These are phyloP conservation scores for Eristalinus sepulchralis DNA, from an alignment of 2,888 invertebrate species.

Conservation along the genomic window DNA sequence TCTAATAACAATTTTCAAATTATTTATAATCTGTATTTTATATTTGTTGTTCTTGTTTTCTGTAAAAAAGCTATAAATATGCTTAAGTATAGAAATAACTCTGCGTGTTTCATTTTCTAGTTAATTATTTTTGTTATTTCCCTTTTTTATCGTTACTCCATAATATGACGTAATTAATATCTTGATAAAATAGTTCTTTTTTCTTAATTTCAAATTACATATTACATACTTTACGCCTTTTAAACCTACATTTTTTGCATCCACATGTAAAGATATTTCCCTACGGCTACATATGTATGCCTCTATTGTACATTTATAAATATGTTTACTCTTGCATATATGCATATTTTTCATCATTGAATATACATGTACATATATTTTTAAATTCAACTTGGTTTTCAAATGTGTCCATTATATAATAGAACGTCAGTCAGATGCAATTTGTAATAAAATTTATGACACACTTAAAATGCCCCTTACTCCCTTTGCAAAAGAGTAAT, in stretches of 20 bases:
- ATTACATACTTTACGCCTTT: constrained; percentile 7
- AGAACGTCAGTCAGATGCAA: constrained; percentile 62
- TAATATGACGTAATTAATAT: not conserved
- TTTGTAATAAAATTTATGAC: constrained; percentile 14
- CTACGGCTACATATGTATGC: not conserved
- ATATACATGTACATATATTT: not conserved
- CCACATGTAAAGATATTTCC: not conserved
- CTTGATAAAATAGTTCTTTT: constrained; percentile 57
- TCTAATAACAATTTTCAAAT: constrained; percentile 38
- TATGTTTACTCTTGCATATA: not conserved
- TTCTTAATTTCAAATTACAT: constrained; percentile 11
- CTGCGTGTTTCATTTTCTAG: constrained; percentile 7
- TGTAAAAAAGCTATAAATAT: constrained; percentile 67
- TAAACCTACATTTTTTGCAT: constrained; percentile 14
- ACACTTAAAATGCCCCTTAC: not conserved
- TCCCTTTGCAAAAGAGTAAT: constrained; percentile 2
- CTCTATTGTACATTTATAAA: not conserved
- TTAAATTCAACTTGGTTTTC: not conserved
- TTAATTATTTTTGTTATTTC: constrained; percentile 1
- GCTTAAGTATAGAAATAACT: constrained; percentile 57
- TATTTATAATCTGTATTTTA: not conserved
- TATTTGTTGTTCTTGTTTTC: constrained; percentile 10
- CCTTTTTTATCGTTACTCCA: not conserved
- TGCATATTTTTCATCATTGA: not conserved
- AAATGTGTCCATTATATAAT: constrained; percentile 6